A percentile compares a stretch with the other conserved stretches of the same genome.
These are phyloP conservation scores for Silurus aristotelis DNA, from an alignment of 2,797 vertebrate species.

Conservation along the genomic window DNA sequence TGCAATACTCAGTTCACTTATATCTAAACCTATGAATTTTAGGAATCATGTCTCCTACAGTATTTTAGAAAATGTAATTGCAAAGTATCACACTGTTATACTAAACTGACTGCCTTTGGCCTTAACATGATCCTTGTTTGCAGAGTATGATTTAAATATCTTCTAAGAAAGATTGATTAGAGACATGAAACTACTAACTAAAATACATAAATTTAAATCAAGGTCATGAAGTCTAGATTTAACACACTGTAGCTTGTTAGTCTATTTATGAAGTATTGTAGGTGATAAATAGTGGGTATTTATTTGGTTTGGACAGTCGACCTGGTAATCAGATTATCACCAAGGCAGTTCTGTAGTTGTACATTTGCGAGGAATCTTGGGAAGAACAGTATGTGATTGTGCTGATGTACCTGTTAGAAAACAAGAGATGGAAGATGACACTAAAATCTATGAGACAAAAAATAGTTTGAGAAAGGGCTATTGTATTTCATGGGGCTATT, in stretches of 20 bases:
- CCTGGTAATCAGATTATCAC: background rate
- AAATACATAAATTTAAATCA: background rate
- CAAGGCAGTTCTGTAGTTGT: background rate
- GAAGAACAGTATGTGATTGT: slow-evolving; percentile 16
- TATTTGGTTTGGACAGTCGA: background rate
- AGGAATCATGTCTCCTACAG: background rate
- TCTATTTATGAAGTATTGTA: background rate
- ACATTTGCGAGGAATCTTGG: background rate
- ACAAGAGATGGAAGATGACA: slow-evolving; percentile 42
- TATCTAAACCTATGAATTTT: background rate
- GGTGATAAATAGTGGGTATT: slow-evolving; percentile 1
- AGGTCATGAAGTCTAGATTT: background rate
- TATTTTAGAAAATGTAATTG: background rate
- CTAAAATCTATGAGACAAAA: slow-evolving; percentile 35
- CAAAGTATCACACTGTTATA: background rate
- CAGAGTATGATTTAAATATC: background rate
- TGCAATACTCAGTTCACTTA: background rate
- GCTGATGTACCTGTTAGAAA: slow-evolving; percentile 35
- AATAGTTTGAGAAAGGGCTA: slow-evolving; percentile 45
- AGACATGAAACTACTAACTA: background rate
- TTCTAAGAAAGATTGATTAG: background rate
- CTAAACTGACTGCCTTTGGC: background rate
- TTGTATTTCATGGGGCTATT: slow-evolving; percentile 35
- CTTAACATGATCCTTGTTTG: background rate
- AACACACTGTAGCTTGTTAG: background rate